Base-by-base conservation (phyloP, 2,797 vertebrate genomes). In the Tangara arthus region DNA sequence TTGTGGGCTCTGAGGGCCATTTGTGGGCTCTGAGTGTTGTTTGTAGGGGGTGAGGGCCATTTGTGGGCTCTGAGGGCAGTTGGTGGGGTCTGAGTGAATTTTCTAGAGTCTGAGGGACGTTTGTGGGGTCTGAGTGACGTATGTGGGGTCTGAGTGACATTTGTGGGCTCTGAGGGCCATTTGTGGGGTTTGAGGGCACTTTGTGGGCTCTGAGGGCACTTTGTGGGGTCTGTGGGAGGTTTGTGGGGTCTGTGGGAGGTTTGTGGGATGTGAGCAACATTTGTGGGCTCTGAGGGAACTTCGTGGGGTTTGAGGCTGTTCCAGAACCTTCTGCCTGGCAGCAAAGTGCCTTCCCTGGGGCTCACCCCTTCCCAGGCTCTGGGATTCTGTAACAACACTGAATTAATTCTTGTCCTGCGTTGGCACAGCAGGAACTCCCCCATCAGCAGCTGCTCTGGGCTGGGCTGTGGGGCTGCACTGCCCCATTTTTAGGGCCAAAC, bases 61-160 rank as follows among this genome's bases (percentile, higher is more conserved):
- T 39, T 39, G 37, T 39, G 37, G 37, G 37, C 1, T 10, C 4
- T 39, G 65, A 23, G 15, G 11, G 44, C 9, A 0, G 1, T 24
- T 11, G 34, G 8, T 46, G 6, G 16, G 32, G 2, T 19, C 6
- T 34, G 42, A 20, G 32, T 2, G 32, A 10, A n/a, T n/a, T n/a
- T n/a, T n/a, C 5, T 32, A 1, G 42, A 5, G 5, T 44, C 5
- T 44, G 42, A 6, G 42, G 3, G 42, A 11, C 1, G 44, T 22
- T 22, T 46, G 44, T 46, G 8, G 24, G n/a, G 3, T 12, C 2
- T 56, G 22, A 24, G 19, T 9, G n/a, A 6, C 0, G 2, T 39
- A 15, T 61, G 14, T 32, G 14, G 19, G 41, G 1, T 44, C 6
- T 65, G 23, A 14, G 61, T 22, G 30, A 39, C 6, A 6, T 39